Base-by-base conservation (phyloP, 2,113 vertebrate species). In the Climacteris rufus region DNA sequence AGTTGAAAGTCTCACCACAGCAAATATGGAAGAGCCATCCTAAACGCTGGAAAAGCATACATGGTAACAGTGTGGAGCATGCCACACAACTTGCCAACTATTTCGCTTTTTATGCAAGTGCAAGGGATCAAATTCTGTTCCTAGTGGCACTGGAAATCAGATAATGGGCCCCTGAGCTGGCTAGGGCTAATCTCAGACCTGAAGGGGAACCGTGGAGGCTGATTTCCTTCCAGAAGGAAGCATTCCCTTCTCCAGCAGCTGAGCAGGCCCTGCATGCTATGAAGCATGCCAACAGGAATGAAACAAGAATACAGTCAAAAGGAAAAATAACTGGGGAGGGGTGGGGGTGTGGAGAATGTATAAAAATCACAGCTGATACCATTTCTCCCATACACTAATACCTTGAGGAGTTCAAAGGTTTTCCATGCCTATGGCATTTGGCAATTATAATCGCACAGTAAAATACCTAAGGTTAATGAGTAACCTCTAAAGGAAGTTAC, bases 401-500 rank as follows among this genome's bases (percentile, higher is more conserved):
- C 97, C 97, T 98, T 77, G 82, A 97, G 87, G 96, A 98, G 97
- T 98, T 98, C 98, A 98, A 98, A 98, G 97, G 98, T 98, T 98
- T 98, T 98, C 98, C 98, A 98, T 98, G 98, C 98, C 98, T 96
- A 96, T 97, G 98, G 99, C 98, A 97, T 98, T 98, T 98, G 98
- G 98, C 98, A 99, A 99, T 99, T 98, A 98, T 98, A 99, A 98
- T 99, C 97, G 97, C 97, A 98, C 98, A 98, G 98, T 98, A 98
- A 99, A 98, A 99, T 98, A 99, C 98, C 98, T 98, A 66, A 96
- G 98, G 98, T 99, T 99, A 99, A 99, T 99, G 98, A 99, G 98
- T 99, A 99, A 99, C 98, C 98, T 98, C 98, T 97, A 98, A 98
- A 99, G 99, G 99, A 99, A 99, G 99, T 99, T 98, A 98, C 98